A percentile compares a stretch with the other conserved stretches of the same genome.
Conservation (phyloP, 1,140 invertebrate genomes). For the Euglossa dilemma region DNA sequence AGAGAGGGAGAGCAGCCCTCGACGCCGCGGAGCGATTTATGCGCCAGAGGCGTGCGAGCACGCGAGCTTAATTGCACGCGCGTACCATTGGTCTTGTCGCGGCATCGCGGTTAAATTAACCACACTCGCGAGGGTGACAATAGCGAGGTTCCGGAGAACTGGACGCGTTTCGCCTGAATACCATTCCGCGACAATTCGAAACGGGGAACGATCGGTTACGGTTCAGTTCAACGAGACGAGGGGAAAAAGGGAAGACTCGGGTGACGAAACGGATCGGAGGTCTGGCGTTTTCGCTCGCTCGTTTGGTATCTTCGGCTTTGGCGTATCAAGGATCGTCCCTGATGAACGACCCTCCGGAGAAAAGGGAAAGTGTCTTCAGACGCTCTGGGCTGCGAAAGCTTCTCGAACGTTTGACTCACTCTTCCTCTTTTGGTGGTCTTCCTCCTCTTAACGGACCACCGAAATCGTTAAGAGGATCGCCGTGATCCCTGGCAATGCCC, state of each 20-base stretch:
- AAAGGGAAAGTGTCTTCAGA: background rate
- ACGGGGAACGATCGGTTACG: too few species aligned
- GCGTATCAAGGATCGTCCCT: background rate
- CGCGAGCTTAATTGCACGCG: slow-evolving; percentile 25
- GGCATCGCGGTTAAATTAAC: slow-evolving; percentile 10
- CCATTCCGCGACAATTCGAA: too few species aligned
- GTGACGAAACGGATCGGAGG: too few species aligned
- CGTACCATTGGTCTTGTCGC: background rate
- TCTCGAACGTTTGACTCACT: slow-evolving; percentile 19
- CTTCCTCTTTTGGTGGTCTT: background rate
- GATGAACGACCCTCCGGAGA: background rate
- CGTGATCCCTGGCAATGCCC: too few species aligned
- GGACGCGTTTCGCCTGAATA: background rate
- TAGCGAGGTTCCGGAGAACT: background rate
- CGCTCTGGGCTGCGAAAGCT: background rate
- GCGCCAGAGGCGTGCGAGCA: background rate
- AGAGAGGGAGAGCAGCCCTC: too few species aligned
- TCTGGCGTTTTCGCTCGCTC: background rate
- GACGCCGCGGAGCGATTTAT: slow-evolving; percentile 18
- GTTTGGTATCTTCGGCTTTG: background rate
- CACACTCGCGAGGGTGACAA: background rate
- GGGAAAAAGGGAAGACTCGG: too few species aligned
- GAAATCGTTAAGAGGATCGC: slow-evolving; percentile 37
- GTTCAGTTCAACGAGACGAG: too few species aligned
- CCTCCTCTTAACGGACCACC: background rate